Base-by-base conservation (phyloP, 2,888 invertebrate genomes). In the Rhagium mordax region DNA sequence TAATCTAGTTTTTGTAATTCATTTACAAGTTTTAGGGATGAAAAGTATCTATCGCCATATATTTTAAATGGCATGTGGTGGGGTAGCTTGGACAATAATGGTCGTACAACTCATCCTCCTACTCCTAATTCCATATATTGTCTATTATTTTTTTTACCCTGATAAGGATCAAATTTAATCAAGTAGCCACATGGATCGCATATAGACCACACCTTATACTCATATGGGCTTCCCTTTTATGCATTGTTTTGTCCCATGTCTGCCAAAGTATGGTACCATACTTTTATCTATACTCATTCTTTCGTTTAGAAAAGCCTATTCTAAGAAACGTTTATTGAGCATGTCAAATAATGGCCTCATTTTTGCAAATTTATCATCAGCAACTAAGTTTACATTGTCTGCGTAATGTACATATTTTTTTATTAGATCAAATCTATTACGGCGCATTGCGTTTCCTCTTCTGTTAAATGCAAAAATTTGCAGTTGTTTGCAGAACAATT, bases 221-320 rank as follows among this genome's bases (percentile, higher is more conserved):
- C 75, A 55, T 71, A 75, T 75, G 8, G 72, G 68, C 33, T 75
- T 75, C 27, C 55, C 66, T 57, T 60, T 67, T 29, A 74, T 72
- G 33, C 53, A 70, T 62, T 74, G 71, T 51, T 72, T 72, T 21
- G 72, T 21, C 7, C 72, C 59, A 41, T 74, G 72, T 29, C 72
- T 74, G 18, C 74, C 72, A 27, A 72, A 74, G 24, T 73, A 74
- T 24, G 73, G 75, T 18, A 75, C 70, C 72, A 75, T 74, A 65
- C 68, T 75, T 70, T 75, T 70, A 70, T 75, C 75, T 3, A 75
- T 47, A 27, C 71, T 49, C 16, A 72, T 15, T 60, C 65, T 60
- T 55, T 71, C 72, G 33, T 59, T 48, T 8, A 67, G 33, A 18
- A 51, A 29, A 55, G 71, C 72, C 53, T 72, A 48, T 20, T 13